phyloP scores from a whole-genome alignment of 1,140 invertebrate genomes.

The Drepana arcuata region DNA sequence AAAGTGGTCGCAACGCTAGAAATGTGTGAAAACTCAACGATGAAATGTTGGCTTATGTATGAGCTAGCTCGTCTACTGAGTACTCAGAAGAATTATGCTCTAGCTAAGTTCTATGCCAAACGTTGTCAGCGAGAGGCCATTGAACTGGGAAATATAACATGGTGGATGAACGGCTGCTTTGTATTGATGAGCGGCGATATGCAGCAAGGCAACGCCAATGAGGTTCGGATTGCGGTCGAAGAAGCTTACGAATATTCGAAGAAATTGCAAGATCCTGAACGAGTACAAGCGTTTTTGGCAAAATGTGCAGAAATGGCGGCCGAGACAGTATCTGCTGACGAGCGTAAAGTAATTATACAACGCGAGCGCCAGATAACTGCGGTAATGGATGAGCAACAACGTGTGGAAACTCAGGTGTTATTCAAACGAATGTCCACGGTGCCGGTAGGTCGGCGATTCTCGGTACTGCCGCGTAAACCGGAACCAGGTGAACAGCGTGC shows the following conservation, averaged over 20 bases:
- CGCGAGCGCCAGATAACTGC: conserved; percentile 44
- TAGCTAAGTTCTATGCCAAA: conserved; percentile 71
- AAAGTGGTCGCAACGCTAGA: conserved; percentile 43
- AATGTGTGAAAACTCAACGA: conserved; percentile 59
- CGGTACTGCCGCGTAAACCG: conserved; percentile 45
- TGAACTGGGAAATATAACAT: conserved; percentile 47
- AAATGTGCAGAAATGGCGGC: conserved; percentile 53
- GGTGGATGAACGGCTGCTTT: conserved; percentile 69
- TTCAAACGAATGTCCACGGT: conserved; percentile 60
- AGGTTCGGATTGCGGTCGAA: conserved; percentile 60
- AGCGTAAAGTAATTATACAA: conserved; percentile 45
- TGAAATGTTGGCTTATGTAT: conserved; percentile 71
- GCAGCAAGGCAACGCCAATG: conserved; percentile 69
- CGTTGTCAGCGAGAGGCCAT: conserved; percentile 68
- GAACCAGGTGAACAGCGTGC: conserved; percentile 18
- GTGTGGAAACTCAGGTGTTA: conserved; percentile 41
- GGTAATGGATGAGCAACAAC: conserved; percentile 40
- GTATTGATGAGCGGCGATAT: conserved; percentile 67
- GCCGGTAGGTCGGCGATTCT: conserved; percentile 44
- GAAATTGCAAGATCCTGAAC: conserved; percentile 48
- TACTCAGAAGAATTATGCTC: conserved; percentile 68
- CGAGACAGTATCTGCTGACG: conserved; percentile 39
- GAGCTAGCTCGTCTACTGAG: conserved; percentile 64
- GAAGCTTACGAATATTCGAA: conserved; percentile 57
- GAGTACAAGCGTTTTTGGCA: conserved; percentile 45